Evolutionary conservation across 2,888 invertebrate species (phyloP).

Genomic region (Apodemia mormo): DNA sequence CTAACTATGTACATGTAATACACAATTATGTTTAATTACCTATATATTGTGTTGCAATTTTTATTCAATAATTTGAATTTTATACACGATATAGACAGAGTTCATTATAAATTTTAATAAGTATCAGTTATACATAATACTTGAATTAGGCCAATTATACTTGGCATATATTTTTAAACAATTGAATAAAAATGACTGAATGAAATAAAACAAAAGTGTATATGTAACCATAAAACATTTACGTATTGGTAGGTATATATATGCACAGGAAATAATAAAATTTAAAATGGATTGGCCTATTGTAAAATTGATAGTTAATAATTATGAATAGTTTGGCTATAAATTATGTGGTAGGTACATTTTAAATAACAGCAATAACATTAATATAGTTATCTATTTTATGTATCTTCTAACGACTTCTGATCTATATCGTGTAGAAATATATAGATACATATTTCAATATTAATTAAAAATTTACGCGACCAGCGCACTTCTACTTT

Average conservation of each 20-base stretch:
- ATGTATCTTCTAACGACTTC: too few species aligned
- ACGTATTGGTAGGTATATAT: too few species aligned
- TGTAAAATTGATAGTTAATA: too few species aligned
- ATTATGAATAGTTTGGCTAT: too few species aligned
- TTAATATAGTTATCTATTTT: too few species aligned
- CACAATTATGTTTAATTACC: not conserved
- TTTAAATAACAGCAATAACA: too few species aligned
- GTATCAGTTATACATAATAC: not conserved
- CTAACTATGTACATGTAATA: not conserved
- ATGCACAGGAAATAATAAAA: too few species aligned
- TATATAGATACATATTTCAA: not conserved
- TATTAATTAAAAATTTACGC: constrained; percentile 51
- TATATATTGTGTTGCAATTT: not conserved
- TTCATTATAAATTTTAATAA: not conserved
- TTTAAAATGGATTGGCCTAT: too few species aligned
- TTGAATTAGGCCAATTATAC: too few species aligned
- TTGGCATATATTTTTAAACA: not conserved
- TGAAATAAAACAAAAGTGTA: too few species aligned
- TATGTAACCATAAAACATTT: too few species aligned
- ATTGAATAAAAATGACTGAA: not conserved
- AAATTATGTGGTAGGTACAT: too few species aligned
- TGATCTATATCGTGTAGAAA: not conserved
- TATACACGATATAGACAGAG: not conserved
- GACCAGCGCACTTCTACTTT: constrained; percentile 56
- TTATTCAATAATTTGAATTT: not conserved